Base-by-base conservation (phyloP, 2,888 invertebrate genomes). In the Acanthopleura granulata region DNA sequence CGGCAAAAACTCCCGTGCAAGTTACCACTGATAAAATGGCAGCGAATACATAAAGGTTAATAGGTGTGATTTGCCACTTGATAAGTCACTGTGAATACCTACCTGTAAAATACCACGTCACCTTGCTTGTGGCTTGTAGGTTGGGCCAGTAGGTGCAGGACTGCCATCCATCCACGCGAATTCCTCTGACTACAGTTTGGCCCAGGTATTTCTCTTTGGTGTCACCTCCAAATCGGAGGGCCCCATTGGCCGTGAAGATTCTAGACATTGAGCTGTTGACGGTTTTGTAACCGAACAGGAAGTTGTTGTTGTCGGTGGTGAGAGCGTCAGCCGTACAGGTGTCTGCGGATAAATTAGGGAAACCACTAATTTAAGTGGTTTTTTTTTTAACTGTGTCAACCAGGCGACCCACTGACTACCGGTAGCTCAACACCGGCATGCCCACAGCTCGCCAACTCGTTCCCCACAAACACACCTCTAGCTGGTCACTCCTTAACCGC, bases 51-150 rank as follows among this genome's bases (percentile, higher is more conserved):
- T 40, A 3, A 40, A 40, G 9, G 4, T 6, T 40, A 40, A 40
- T 40, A 40, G 3, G 40, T 40, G 40, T 40, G 9, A 40, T 9
- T 40, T 3, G 40, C 9, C 3, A 40, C 9, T 40, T 40, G 9
- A 6, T 40, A 3, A 40, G 9, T 40, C 4, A 40, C 4, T 40
- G 40, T 6, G 66, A 40, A 29, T 71, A 57, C 74, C 76, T 75
- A 85, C 85, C 78, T 61, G 80, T 75, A 70, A 84, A 85, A 62
- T 84, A 84, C 83, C 83, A 85, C 71, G 79, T 79, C n/a, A 85
- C 83, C 0, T 72, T 76, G 83, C 84, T 84, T 0, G 85, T 84
- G 12, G 85, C 84, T 50, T 82, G 81, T 75, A 80, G 75, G 12
- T 50, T 73, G 3, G 57, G 49, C 83, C 84, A 84, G 70, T 83